Conservation (phyloP, 1,140 invertebrate genomes). For the Neuroterus valhalla region DNA sequence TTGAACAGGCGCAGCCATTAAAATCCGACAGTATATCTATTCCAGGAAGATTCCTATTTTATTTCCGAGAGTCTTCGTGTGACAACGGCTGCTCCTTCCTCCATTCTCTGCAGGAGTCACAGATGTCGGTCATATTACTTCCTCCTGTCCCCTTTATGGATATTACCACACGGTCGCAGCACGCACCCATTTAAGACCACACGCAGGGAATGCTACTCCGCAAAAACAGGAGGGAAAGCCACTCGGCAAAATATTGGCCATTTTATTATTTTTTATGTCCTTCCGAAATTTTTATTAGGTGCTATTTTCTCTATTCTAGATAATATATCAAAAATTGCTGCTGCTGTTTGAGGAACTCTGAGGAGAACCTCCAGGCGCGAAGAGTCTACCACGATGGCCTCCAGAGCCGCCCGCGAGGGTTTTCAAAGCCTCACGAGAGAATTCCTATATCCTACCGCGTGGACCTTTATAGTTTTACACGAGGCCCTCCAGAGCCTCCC, state of each 20-base stretch:
- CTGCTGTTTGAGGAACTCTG: too few species aligned
- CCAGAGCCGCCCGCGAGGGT: too few species aligned
- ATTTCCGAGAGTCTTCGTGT: constrained; percentile 40
- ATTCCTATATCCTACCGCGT: too few species aligned
- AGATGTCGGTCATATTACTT: constrained; percentile 73
- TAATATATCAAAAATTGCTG: too few species aligned
- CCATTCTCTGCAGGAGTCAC: constrained; percentile 53
- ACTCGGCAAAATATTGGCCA: constrained; percentile 42
- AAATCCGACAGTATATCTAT: constrained; percentile 39
- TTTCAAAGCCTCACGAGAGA: too few species aligned
- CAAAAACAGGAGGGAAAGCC: constrained; percentile 51
- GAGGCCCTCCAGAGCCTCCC: too few species aligned
- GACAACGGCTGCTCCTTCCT: constrained; percentile 50
- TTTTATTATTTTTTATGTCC: constrained; percentile 37
- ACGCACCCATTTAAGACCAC: constrained; percentile 52
- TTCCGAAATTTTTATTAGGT: neutral
- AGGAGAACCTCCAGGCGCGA: too few species aligned
- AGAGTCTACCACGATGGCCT: too few species aligned
- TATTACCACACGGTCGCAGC: constrained; percentile 65
- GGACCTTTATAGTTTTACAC: too few species aligned
- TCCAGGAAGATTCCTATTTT: constrained; percentile 40
- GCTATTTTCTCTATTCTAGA: constrained; percentile 20
- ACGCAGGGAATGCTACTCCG: constrained; percentile 42
- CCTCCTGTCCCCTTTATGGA: constrained; percentile 71
- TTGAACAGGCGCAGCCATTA: constrained; percentile 40